Base-by-base conservation (phyloP, 2,888 invertebrate genomes). In the Macrophya annulata region DNA sequence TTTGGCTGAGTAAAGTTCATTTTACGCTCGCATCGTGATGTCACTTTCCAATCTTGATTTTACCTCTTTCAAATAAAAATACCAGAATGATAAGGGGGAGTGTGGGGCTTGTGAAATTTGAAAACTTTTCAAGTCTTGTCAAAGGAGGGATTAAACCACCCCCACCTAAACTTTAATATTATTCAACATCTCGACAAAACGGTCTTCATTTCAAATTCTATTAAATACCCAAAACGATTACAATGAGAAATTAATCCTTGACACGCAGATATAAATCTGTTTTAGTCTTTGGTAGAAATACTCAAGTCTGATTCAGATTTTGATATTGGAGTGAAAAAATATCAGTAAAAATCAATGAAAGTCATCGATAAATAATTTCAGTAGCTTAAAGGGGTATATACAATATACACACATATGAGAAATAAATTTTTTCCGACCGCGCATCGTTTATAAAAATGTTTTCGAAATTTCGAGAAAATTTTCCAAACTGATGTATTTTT, bases 31-130 rank as follows among this genome's bases (percentile, higher is more conserved):
- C 43, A 48, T 25, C 76, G n/a, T 21, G 48, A 76, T 48, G 76
- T 48, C 76, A 76, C 48, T 76, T 76, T 76, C 43, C 48, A 48
- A 76, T 76, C 76, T 76, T 12, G 43, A 76, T 76, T 76, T 76
- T n/a, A 76, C 45, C 76, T 48, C 76, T 76, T 76, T 25, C 4
- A 12, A 37, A 43, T 40, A 40, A 43, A 37, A 21, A 10, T 4
- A 21, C 8, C 45, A 21, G 15, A 8, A 25, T 48, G 5, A 25
- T 48, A 76, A 45, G 12, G 15, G 10, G 4, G 40, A 10, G n/a
- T 40, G n/a, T n/a, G 25, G 48, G 10, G 40, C 15, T 74, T 15
- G n/a, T 31, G 48, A 25, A 76, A 48, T 45, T 76, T 31, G 9
- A 48, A 45, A 76, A 48, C 48, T 76, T 76, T 76, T 5, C 45